phyloP scores from a whole-genome alignment of 2,797 vertebrate genomes.

The Karalla daura region DNA sequence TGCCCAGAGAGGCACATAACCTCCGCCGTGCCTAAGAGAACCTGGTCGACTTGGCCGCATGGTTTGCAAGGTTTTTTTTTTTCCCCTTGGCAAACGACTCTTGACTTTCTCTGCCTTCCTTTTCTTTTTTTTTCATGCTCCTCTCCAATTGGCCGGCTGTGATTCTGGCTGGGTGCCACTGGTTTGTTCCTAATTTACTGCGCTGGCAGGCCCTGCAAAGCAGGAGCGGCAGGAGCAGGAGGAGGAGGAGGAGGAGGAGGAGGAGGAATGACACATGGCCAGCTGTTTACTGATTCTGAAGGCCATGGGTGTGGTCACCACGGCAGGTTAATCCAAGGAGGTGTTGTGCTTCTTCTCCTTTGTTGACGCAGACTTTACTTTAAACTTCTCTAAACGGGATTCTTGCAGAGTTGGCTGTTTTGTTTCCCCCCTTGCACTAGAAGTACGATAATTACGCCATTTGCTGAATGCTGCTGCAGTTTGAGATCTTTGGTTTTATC shows the following conservation, averaged over 20 bases:
- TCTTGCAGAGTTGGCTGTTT: too few species aligned
- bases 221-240: constrained; percentile 51
- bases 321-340: constrained; percentile 43
- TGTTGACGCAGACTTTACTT: not conserved
- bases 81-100: constrained; percentile 32
- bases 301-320: constrained; percentile 52
- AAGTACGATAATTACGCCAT: not conserved
- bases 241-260: constrained; percentile 36
- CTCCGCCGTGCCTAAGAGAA: too few species aligned
- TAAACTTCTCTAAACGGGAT: too few species aligned
- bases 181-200: constrained; percentile 67
- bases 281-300: constrained; percentile 69
- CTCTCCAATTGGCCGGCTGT: constrained; percentile 47
- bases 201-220: constrained; percentile 35
- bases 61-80: constrained; percentile 47
- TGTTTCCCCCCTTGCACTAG: not conserved
- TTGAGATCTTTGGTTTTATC: constrained; percentile 10
- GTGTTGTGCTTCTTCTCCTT: not conserved
- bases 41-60: not conserved
- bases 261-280: constrained; percentile 67
- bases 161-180: constrained; percentile 50
- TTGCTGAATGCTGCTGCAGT: not conserved
- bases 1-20: too few species aligned
- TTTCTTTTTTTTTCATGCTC: constrained; percentile 30
- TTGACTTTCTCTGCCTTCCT: constrained; percentile 28